These are phyloP conservation scores for Drosophila virilis DNA, from an alignment of 1,140 invertebrate genomes.

Conservation along the genomic window DNA sequence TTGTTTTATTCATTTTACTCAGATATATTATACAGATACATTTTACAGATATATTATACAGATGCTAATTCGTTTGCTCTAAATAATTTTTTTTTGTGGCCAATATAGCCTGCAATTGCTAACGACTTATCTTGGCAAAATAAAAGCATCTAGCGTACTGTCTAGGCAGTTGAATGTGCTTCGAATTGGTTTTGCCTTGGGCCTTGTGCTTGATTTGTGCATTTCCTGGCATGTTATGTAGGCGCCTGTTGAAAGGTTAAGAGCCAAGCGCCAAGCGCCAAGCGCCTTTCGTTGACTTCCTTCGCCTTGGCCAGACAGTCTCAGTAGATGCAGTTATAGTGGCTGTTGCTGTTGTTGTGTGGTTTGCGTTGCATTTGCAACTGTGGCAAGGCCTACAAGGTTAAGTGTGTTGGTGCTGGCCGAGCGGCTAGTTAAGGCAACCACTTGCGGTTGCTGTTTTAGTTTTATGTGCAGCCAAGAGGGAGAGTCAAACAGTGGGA, in stretches of 20 bases:
- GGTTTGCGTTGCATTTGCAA: conserved; percentile 53
- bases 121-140: not conserved
- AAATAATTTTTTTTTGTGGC: not conserved
- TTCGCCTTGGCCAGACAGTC: conserved; percentile 70
- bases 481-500: not conserved
- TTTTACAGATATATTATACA: too few relatives aligned
- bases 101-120: not conserved
- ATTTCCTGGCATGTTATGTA: conserved; percentile 70
- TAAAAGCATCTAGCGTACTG: conserved; percentile 14
- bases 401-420: conserved; percentile 53
- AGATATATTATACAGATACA: too few relatives aligned
- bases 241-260: conserved; percentile 65
- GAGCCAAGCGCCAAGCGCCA: conserved; percentile 42
- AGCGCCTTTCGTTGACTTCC: conserved; percentile 48
- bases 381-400: conserved; percentile 81
- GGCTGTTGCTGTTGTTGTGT: conserved; percentile 16
- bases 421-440: conserved; percentile 44
- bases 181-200: conserved; percentile 37
- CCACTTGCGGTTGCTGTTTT: conserved; percentile 51
- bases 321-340: not conserved
- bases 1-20: too few relatives aligned
- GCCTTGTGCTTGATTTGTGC: conserved; percentile 39
- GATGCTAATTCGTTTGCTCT: too few relatives aligned
- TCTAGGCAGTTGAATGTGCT: conserved; percentile 16
- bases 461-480: conserved; percentile 38